A percentile compares a stretch with the other conserved stretches of the same genome.
phyloP scores from a whole-genome alignment of 1,140 invertebrate species.

The Zaprionus nigranus region DNA sequence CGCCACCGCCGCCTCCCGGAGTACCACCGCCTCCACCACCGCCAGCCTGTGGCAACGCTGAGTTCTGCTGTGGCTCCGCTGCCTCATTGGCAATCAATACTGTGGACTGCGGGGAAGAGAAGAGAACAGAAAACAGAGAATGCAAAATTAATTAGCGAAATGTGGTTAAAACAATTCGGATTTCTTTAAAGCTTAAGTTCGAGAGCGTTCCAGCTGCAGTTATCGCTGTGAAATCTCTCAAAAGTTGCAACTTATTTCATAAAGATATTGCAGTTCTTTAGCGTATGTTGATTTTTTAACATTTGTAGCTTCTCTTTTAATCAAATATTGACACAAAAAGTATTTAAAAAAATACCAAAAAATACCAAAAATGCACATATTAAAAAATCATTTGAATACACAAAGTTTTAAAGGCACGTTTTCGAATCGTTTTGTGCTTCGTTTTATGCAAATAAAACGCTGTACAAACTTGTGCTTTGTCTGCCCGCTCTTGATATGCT shows the following conservation, averaged over 20 bases:
- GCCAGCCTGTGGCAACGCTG: constrained; percentile 60
- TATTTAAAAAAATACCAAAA: too few relatives aligned
- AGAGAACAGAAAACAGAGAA: constrained; percentile 29
- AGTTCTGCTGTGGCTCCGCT: constrained; percentile 74
- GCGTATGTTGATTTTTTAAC: background rate
- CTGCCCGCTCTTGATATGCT: constrained; percentile 8
- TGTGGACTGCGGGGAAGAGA: constrained; percentile 70
- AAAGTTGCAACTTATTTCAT: background rate
- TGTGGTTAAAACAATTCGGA: background rate
- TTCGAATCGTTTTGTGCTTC: background rate
- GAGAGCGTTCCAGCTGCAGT: background rate
- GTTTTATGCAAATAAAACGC: background rate
- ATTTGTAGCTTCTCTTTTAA: background rate
- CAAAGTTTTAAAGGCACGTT: constrained; percentile 2
- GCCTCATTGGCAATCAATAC: constrained; percentile 83
- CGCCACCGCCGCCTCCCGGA: constrained; percentile 58
- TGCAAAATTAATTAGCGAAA: constrained; percentile 34
- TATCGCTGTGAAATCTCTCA: background rate
- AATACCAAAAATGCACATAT: background rate
- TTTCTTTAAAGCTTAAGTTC: constrained; percentile 20
- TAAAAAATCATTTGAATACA: constrained; percentile 1
- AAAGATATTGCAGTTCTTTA: background rate
- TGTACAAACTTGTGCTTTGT: constrained; percentile 18
- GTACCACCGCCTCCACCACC: constrained; percentile 51
- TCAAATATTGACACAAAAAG: background rate